Percentiles rank a stretch among this genome's conserved stretches.
These are phyloP conservation scores for Hemithea aestivaria DNA, from an alignment of 2,888 invertebrate species.

Conservation along the genomic window DNA sequence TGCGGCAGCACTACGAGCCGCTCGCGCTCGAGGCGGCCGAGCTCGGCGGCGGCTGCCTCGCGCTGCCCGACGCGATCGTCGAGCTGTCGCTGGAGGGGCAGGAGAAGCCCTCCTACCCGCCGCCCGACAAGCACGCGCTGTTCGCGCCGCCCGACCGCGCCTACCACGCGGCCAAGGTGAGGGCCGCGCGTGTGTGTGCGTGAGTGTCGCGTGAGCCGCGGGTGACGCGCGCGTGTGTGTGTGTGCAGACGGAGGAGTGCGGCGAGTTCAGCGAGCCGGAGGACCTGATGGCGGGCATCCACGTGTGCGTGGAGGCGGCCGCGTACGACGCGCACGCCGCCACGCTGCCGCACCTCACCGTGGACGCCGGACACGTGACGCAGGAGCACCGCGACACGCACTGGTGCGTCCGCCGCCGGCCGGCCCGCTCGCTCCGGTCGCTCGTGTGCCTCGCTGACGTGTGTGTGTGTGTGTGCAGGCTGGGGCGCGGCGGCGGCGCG, in stretches of 20 bases:
- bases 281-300: slow-evolving; percentile 91
- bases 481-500: too few species aligned
- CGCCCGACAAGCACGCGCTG: slow-evolving; percentile 63
- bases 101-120: slow-evolving; percentile 67
- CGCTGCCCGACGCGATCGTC: slow-evolving; percentile 71
- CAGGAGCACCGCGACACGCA: slow-evolving; percentile 60
- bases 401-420: slow-evolving; percentile 52
- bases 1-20: slow-evolving; percentile 90
- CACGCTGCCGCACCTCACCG: slow-evolving; percentile 63
- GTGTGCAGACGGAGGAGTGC: too few species aligned
- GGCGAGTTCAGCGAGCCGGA: slow-evolving; percentile 92
- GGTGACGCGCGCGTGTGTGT: too few species aligned
- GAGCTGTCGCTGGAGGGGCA: slow-evolving; percentile 69
- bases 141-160: slow-evolving; percentile 62
- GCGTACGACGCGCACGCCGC: slow-evolving; percentile 11
- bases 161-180: slow-evolving; percentile 56
- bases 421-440: neutral
- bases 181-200: slow-evolving; percentile 29
- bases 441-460: too few species aligned
- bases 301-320: slow-evolving; percentile 78
- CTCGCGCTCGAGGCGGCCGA: slow-evolving; percentile 33
- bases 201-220: slow-evolving; percentile 59
- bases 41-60: slow-evolving; percentile 66
- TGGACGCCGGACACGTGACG: slow-evolving; percentile 67
- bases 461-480: too few species aligned